Percentiles rank a stretch among this genome's conserved stretches.
Evolutionary conservation across 2,888 invertebrate genomes (phyloP).

Genomic region (Merodon equestris): DNA sequence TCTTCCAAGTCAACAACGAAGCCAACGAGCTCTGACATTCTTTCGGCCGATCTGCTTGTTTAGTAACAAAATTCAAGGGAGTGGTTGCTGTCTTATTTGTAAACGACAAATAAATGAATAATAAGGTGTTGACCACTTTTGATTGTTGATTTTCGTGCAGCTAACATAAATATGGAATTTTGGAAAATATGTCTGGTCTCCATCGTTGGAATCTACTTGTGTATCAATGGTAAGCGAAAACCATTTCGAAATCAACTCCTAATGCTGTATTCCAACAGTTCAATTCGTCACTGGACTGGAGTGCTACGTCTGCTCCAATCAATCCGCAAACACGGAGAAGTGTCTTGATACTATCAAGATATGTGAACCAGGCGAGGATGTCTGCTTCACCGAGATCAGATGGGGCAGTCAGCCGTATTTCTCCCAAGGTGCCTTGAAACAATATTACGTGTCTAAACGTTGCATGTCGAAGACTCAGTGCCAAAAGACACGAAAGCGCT

Average conservation of each 20-base stretch:
- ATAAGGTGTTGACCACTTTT: conserved; percentile 39
- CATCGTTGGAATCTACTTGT: conserved; percentile 72
- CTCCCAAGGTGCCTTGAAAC: conserved; percentile 94
- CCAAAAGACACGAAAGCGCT: conserved; percentile 83
- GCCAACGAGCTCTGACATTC: too few species aligned
- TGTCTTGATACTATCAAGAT: conserved; percentile 94
- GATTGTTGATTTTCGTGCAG: conserved; percentile 28
- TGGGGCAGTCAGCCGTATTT: conserved; percentile 97
- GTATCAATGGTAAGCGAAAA: conserved; percentile 72
- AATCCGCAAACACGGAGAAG: conserved; percentile 95
- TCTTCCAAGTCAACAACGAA: too few species aligned
- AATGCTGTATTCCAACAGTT: conserved; percentile 66
- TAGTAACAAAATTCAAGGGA: conserved; percentile 33
- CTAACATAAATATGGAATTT: conserved; percentile 37
- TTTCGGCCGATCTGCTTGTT: neutral
- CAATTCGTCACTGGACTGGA: conserved; percentile 83
- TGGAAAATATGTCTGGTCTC: conserved; percentile 74
- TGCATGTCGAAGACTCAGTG: conserved; percentile 92
- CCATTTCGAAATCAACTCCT: neutral
- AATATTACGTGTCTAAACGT: conserved; percentile 94
- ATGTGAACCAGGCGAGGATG: conserved; percentile 88
- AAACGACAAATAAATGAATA: conserved; percentile 46
- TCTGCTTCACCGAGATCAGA: conserved; percentile 87
- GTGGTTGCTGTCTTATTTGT: conserved; percentile 44
- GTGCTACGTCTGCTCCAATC: conserved; percentile 96